Evolutionary conservation across 2,797 vertebrate species (phyloP).

Genomic region (Limnodromus scolopaceus): DNA sequence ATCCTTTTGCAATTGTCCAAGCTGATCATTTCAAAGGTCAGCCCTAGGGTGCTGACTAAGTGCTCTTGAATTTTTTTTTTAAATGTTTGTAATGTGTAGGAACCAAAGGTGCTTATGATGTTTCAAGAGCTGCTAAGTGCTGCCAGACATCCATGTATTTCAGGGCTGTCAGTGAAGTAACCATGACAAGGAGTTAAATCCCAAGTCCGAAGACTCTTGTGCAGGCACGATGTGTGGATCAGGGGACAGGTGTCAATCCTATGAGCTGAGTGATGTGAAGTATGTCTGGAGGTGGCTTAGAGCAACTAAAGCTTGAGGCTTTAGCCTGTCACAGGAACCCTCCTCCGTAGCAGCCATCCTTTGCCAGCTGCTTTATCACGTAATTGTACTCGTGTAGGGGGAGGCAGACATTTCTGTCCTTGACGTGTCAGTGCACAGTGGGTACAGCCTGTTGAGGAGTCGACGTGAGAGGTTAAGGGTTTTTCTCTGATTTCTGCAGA

Average conservation of each 20-base stretch:
- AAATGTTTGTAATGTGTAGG: background rate
- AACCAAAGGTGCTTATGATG: background rate
- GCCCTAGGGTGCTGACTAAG: background rate
- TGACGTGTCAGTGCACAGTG: accelerated
- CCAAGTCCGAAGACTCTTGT: too few species aligned
- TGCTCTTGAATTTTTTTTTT: background rate
- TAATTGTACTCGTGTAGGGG: accelerated
- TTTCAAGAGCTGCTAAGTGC: background rate
- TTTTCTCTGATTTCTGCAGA: background rate
- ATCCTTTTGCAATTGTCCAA: background rate
- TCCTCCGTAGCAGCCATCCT: background rate
- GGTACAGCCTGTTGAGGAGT: background rate
- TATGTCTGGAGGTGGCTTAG: background rate
- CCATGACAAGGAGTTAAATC: background rate
- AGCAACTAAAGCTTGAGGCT: background rate
- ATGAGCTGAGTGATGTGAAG: background rate
- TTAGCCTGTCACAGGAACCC: background rate
- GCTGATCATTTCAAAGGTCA: background rate
- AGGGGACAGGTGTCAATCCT: accelerated
- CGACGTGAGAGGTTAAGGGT: accelerated
- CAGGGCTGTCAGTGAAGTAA: background rate
- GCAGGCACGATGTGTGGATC: accelerated
- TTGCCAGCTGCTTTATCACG: background rate
- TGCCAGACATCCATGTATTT: background rate
- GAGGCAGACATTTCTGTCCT: background rate